Evolutionary conservation across 1,140 invertebrate species (phyloP).

Genomic region (Zaprionus davidi): DNA sequence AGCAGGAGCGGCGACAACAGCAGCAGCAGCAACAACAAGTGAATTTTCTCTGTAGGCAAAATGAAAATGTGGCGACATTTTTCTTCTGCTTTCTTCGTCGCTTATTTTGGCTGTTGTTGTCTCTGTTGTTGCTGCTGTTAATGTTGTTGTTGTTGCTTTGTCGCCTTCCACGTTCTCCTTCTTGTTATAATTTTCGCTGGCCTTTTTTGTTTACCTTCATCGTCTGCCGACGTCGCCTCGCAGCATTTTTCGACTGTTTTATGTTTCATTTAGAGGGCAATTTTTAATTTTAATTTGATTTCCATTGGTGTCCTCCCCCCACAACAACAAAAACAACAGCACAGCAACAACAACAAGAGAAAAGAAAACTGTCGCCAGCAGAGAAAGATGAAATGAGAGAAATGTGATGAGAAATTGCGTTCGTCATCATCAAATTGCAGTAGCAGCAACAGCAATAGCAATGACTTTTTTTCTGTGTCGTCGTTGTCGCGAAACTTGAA

Average conservation of each 20-base stretch:
- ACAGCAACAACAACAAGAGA: background rate
- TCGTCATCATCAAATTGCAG: conserved; percentile 20
- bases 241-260: conserved; percentile 11
- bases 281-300: conserved; percentile 67
- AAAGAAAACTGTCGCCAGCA: background rate
- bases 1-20: conserved; percentile 21
- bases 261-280: conserved; percentile 52
- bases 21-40: conserved; percentile 11
- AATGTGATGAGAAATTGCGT: conserved; percentile 3
- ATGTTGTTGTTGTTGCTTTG: conserved; percentile 6
- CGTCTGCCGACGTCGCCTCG: background rate
- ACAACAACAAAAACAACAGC: conserved; percentile 1
- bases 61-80: conserved; percentile 65
- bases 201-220: conserved; percentile 62
- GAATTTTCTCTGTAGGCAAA: conserved; percentile 5
- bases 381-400: background rate
- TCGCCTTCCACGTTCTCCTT: conserved; percentile 39
- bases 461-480: conserved; percentile 49
- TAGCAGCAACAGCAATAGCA: background rate
- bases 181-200: conserved; percentile 31
- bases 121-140: background rate
- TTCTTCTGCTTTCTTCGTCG: conserved; percentile 34
- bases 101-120: conserved; percentile 42
- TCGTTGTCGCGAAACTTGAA: conserved; percentile 19
- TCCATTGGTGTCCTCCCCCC: conserved; percentile 22